phyloP scores from a whole-genome alignment of 2,797 vertebrate genomes.

The Anolis apletophallus region DNA sequence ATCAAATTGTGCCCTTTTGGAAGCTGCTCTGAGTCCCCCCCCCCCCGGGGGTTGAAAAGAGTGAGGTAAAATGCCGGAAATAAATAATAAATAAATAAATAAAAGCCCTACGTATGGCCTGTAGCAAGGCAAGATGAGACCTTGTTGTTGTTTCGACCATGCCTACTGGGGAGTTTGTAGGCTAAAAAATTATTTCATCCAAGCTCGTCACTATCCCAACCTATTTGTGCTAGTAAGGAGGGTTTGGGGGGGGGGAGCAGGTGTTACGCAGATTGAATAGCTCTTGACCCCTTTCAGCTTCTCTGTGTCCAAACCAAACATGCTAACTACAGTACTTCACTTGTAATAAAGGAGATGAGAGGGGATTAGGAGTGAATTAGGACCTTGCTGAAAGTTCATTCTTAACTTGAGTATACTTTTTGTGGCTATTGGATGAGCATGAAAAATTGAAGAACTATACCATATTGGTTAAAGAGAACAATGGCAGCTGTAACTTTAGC shows the following conservation, averaged over 20 bases:
- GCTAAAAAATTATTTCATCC: too few relatives aligned
- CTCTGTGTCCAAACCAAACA: background rate
- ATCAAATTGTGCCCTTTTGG: too few relatives aligned
- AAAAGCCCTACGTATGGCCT: too few relatives aligned
- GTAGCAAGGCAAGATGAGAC: too few relatives aligned
- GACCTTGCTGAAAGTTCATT: constrained; percentile 4
- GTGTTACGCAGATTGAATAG: background rate
- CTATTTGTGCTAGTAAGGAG: background rate
- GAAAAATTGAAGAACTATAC: constrained; percentile 7
- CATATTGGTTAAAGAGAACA: constrained; percentile 26
- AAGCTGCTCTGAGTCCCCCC: too few relatives aligned
- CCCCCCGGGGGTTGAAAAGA: too few relatives aligned
- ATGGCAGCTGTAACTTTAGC: background rate
- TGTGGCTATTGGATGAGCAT: background rate
- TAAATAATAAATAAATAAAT: too few relatives aligned
- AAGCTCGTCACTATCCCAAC: too few relatives aligned
- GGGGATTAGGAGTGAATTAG: constrained; percentile 2
- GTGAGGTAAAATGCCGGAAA: too few relatives aligned
- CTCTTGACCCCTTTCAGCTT: background rate
- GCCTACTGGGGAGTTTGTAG: too few relatives aligned
- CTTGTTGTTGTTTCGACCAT: too few relatives aligned
- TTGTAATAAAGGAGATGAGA: background rate
- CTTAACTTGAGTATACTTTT: background rate
- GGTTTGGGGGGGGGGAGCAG: background rate
- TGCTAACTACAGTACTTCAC: background rate